These are phyloP conservation scores for Clepsis dumicolana DNA, from an alignment of 2,888 invertebrate genomes.

Conservation along the genomic window DNA sequence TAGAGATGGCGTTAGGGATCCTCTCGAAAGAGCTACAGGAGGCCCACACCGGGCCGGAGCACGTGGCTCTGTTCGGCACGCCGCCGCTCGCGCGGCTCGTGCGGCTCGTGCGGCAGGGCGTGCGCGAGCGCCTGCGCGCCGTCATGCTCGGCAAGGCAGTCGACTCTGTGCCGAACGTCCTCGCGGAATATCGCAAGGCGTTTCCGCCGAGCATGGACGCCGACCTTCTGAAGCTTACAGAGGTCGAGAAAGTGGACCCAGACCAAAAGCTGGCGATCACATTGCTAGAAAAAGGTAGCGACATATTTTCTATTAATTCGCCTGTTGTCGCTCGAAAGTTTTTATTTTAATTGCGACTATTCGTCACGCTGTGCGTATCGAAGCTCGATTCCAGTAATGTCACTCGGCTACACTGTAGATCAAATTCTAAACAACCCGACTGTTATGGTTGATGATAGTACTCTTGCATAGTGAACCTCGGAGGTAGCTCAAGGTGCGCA, in stretches of 20 bases:
- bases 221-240: slow-evolving; percentile 60
- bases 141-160: slow-evolving; percentile 66
- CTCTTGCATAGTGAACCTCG: not conserved
- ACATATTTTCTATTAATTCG: slow-evolving; percentile 47
- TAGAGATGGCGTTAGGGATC: slow-evolving; percentile 70
- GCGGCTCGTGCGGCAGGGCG: slow-evolving; percentile 63
- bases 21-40: slow-evolving; percentile 66
- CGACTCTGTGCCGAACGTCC: slow-evolving; percentile 53
- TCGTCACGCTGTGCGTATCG: not conserved
- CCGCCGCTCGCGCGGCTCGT: slow-evolving; percentile 49
- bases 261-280: slow-evolving; percentile 44
- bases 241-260: slow-evolving; percentile 47
- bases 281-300: slow-evolving; percentile 57
- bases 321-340: slow-evolving; percentile 19
- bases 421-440: not conserved
- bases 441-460: not conserved
- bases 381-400: slow-evolving; percentile 22
- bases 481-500: not conserved
- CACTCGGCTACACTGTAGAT: not conserved
- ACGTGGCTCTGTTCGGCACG: slow-evolving; percentile 46
- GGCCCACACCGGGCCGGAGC: slow-evolving; percentile 41
- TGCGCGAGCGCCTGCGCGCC: slow-evolving; percentile 67
- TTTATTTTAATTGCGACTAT: slow-evolving; percentile 25
- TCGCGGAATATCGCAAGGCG: slow-evolving; percentile 60
- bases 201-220: slow-evolving; percentile 61